Percentiles rank a stretch among this genome's conserved stretches.
Evolutionary conservation across 2,797 vertebrate genomes (phyloP).

Genomic region (Gobio occitaniae): DNA sequence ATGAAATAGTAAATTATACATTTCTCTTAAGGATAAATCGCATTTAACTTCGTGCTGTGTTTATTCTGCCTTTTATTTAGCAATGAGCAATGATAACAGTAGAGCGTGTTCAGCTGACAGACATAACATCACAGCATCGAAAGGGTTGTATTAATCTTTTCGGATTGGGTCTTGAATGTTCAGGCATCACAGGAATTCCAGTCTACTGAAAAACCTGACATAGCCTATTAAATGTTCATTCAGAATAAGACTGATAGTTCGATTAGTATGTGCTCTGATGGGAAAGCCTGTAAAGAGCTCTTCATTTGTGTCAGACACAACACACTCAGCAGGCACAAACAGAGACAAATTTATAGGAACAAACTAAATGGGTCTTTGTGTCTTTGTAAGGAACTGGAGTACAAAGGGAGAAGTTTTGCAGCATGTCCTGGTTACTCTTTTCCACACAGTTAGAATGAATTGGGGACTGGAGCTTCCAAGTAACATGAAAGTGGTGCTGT

Average conservation of each 20-base stretch:
- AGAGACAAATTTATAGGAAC: not conserved
- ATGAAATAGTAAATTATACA: not conserved
- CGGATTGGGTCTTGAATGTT: not conserved
- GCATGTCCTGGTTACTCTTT: not conserved
- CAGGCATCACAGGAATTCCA: not conserved
- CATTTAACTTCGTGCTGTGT: not conserved
- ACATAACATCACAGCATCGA: not conserved
- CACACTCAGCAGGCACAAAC: not conserved
- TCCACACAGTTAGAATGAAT: not conserved
- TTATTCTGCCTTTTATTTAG: not conserved
- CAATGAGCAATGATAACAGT: not conserved
- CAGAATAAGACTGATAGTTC: not conserved
- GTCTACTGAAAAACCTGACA: not conserved
- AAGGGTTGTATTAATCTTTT: not conserved
- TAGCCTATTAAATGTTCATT: not conserved
- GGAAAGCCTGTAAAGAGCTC: not conserved
- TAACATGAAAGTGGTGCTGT: not conserved
- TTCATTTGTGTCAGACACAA: not conserved
- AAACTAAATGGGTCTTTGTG: too few species aligned
- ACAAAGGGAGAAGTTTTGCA: not conserved
- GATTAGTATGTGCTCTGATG: conserved; percentile 3
- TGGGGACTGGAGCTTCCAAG: not conserved
- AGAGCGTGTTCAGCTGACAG: not conserved
- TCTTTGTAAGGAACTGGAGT: not conserved
- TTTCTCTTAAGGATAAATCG: not conserved